phyloP scores from a whole-genome alignment of 2,888 invertebrate species.

The Aromia moschata region DNA sequence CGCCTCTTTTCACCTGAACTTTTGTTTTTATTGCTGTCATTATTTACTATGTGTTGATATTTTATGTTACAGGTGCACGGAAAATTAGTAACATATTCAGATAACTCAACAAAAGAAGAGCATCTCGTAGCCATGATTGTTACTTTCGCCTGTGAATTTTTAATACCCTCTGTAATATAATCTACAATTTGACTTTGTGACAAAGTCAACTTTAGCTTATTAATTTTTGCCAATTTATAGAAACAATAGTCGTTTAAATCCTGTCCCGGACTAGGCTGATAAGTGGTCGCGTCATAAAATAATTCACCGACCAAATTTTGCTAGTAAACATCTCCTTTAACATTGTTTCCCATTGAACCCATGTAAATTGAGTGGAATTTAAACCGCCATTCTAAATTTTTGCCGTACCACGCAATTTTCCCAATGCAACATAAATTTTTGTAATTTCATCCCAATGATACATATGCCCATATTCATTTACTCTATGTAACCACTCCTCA shows the following conservation, averaged over 20 bases:
- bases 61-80: background rate
- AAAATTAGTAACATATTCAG: slow-evolving; percentile 13
- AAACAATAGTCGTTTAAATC: slow-evolving; percentile 19
- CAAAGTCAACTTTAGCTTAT: slow-evolving; percentile 3
- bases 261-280: slow-evolving; percentile 1
- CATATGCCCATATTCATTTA: slow-evolving; percentile 12
- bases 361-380: slow-evolving; percentile 10
- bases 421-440: slow-evolving; percentile 13
- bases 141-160: slow-evolving; percentile 1
- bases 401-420: slow-evolving; percentile 9
- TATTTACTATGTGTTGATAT: background rate
- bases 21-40: background rate
- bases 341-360: slow-evolving; percentile 11
- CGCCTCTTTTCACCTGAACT: background rate
- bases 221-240: slow-evolving; percentile 8
- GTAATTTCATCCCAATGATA: slow-evolving; percentile 20
- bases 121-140: slow-evolving; percentile 4
- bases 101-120: slow-evolving; percentile 11
- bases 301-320: slow-evolving; percentile 10
- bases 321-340: slow-evolving; percentile 15
- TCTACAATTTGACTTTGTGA: slow-evolving; percentile 11
- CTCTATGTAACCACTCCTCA: slow-evolving; percentile 8
- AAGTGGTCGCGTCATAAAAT: slow-evolving; percentile 14
- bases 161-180: slow-evolving; percentile 12
- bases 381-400: slow-evolving; percentile 15